A percentile compares a stretch with the other conserved stretches of the same genome.
Evolutionary conservation across 2,888 invertebrate species (phyloP).

Genomic region (Steromphala cineraria): DNA sequence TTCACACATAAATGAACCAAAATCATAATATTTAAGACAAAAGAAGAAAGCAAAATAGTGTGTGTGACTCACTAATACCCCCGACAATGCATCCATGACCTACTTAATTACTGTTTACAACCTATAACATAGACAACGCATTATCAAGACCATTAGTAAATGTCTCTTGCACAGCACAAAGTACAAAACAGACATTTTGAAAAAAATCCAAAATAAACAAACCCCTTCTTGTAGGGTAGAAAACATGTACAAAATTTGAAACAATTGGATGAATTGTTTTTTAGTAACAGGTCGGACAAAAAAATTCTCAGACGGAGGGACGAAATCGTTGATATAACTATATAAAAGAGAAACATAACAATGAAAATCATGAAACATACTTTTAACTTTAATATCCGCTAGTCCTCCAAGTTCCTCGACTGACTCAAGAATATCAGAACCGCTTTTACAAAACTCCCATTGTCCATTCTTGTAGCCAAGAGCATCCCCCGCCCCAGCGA

Average conservation of each 20-base stretch:
- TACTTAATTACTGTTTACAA: no score
- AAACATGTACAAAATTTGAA: no score
- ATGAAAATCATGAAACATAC: conserved; percentile 38
- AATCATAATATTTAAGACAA: background rate
- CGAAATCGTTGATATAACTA: no score
- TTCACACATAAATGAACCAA: background rate
- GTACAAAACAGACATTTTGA: background rate
- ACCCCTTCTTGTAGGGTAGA: no score
- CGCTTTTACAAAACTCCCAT: conserved; percentile 70
- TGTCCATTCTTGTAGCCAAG: conserved; percentile 69
- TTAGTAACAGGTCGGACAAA: no score
- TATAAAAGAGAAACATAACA: background rate
- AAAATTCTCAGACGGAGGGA: no score
- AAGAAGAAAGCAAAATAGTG: no score
- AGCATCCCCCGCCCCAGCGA: conserved; percentile 73
- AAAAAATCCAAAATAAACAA: background rate
- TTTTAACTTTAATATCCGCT: conserved; percentile 51
- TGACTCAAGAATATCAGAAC: conserved; percentile 64
- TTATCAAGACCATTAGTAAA: no score
- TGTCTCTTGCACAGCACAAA: no score
- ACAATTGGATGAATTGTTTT: no score
- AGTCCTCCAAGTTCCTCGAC: conserved; percentile 64
- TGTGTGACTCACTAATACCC: no score
- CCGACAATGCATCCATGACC: no score
- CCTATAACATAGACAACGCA: background rate